These are phyloP conservation scores for Tenthredo amoena DNA, from an alignment of 2,888 invertebrate species.

Conservation along the genomic window DNA sequence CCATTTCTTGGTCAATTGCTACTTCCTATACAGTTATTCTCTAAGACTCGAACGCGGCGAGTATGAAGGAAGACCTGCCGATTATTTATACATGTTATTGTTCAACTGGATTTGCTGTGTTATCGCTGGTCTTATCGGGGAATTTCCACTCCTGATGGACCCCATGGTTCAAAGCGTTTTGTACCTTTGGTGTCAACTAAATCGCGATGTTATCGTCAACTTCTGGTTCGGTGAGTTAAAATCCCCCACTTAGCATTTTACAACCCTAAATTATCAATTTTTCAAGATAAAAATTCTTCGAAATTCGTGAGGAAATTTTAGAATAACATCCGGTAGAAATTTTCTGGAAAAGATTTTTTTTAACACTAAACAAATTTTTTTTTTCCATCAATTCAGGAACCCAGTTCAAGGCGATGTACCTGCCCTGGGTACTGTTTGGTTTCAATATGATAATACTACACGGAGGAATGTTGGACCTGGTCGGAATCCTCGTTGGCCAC, in stretches of 20 bases:
- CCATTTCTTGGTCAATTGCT: conserved; percentile 98
- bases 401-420: conserved; percentile 97
- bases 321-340: too few species aligned
- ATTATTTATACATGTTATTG: conserved; percentile 94
- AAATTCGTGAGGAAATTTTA: too few species aligned
- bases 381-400: conserved; percentile 80
- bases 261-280: not conserved
- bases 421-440: conserved; percentile 97
- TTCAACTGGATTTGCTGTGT: conserved; percentile 95
- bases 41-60: conserved; percentile 93
- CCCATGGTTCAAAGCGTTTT: conserved; percentile 97
- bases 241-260: not conserved
- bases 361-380: not conserved
- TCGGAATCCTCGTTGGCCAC: conserved; percentile 98
- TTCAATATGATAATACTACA: conserved; percentile 91
- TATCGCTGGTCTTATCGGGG: conserved; percentile 87
- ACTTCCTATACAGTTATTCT: conserved; percentile 98
- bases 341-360: too few species aligned
- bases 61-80: conserved; percentile 94
- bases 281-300: too few species aligned
- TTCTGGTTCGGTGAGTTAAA: conserved; percentile 93
- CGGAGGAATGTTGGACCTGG: conserved; percentile 95
- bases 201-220: conserved; percentile 95
- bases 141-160: conserved; percentile 94
- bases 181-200: conserved; percentile 99